Evolutionary conservation across 2,113 vertebrate genomes (phyloP).

Genomic region (Corythaixoides concolor): DNA sequence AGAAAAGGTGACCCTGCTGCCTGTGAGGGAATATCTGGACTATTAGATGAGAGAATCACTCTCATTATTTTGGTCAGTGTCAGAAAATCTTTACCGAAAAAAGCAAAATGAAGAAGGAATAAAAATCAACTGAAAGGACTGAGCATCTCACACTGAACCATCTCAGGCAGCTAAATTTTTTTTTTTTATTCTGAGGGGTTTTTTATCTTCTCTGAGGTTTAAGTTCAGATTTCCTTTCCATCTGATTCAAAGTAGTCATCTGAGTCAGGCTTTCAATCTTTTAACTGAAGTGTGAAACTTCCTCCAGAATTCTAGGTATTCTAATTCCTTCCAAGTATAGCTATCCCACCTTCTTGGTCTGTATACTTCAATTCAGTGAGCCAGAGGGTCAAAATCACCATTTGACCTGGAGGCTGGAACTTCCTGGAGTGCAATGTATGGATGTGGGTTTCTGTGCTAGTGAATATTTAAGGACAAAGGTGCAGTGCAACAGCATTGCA

Average conservation of each 20-base stretch:
- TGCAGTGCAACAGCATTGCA: rapidly evolving
- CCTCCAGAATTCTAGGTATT: not conserved
- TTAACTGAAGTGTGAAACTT: not conserved
- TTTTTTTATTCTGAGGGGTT: not conserved
- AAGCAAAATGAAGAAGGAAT: not conserved
- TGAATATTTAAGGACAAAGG: rapidly evolving
- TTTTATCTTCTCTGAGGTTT: not conserved
- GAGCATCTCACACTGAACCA: not conserved
- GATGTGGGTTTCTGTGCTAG: not conserved
- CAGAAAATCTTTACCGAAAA: not conserved
- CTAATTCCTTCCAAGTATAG: not conserved
- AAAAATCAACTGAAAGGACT: not conserved
- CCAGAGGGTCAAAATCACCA: not conserved
- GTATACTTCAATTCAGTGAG: not conserved
- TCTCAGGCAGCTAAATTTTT: not conserved
- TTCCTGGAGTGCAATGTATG: rapidly evolving
- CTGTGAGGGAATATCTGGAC: not conserved
- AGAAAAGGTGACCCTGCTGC: not conserved
- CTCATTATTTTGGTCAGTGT: not conserved
- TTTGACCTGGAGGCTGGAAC: not conserved
- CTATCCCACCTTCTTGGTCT: not conserved
- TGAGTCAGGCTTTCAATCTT: not conserved
- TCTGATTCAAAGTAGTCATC: not conserved
- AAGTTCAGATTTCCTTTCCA: not conserved
- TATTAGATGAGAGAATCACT: not conserved